Percentiles rank a stretch among this genome's conserved stretches.
Evolutionary conservation across 2,113 vertebrate species (phyloP).

Genomic region (Atrichornis clamosus): DNA sequence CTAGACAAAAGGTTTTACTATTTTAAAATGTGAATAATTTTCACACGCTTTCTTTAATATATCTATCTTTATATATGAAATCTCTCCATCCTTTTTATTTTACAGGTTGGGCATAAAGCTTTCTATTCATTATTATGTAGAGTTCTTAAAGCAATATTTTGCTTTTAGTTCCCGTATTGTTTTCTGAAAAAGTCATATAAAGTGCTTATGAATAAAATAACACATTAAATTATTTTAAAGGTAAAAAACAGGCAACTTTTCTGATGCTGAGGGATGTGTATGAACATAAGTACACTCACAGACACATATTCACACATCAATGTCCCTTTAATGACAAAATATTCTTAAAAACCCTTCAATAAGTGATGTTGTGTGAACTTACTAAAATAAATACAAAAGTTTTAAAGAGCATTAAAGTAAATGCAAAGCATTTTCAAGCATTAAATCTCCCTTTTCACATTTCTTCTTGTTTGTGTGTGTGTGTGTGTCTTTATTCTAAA

Average conservation of each 20-base stretch:
- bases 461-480: conserved; percentile 32
- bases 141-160: conserved; percentile 31
- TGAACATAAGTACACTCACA: background rate
- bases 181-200: background rate
- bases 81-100: background rate
- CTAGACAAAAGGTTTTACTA: conserved; percentile 71
- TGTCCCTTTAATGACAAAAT: background rate
- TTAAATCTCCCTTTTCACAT: conserved; percentile 66
- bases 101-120: background rate
- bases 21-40: conserved; percentile 29
- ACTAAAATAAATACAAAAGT: conserved; percentile 11
- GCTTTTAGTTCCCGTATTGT: background rate
- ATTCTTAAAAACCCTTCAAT: background rate
- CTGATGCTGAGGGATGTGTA: background rate
- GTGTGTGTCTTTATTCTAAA: conserved; percentile 47
- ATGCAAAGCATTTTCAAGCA: conserved; percentile 21
- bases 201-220: conserved; percentile 44
- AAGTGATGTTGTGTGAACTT: background rate
- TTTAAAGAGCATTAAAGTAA: conserved; percentile 22
- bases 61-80: background rate
- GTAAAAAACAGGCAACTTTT: conserved; percentile 18
- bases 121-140: background rate
- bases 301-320: background rate
- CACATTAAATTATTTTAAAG: conserved; percentile 25
- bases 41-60: background rate